Evolutionary conservation across 1,140 invertebrate species (phyloP).

Genomic region (Metopolophium dirhodum): DNA sequence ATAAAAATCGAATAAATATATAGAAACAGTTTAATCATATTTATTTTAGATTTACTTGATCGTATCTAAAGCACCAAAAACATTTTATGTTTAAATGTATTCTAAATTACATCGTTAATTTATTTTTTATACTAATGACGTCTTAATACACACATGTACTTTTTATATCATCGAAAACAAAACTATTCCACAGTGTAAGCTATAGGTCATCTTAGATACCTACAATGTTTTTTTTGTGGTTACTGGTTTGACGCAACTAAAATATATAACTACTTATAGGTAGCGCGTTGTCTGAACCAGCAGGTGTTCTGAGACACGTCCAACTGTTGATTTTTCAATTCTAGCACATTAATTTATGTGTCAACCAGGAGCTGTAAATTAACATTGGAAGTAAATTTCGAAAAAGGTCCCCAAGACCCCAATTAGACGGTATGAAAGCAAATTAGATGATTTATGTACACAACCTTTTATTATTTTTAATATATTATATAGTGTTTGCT

Average conservation of each 20-base stretch:
- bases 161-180: background rate
- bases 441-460: slow-evolving; percentile 36
- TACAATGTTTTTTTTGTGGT: background rate
- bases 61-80: background rate
- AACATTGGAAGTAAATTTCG: background rate
- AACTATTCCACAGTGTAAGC: background rate
- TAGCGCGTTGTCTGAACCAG: background rate
- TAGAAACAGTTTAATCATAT: background rate
- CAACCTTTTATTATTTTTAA: slow-evolving; percentile 43
- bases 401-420: slow-evolving; percentile 19
- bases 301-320: slow-evolving; percentile 30
- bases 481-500: background rate
- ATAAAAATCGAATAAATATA: background rate
- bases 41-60: background rate
- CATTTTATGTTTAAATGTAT: background rate
- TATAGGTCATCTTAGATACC: background rate
- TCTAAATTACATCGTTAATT: background rate
- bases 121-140: background rate
- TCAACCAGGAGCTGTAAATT: slow-evolving; percentile 49
- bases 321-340: slow-evolving; percentile 52
- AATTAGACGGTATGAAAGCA: slow-evolving; percentile 45
- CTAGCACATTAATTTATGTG: slow-evolving; percentile 45
- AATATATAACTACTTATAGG: background rate
- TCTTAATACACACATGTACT: background rate
- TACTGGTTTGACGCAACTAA: background rate